Evolutionary conservation across 2,113 vertebrate genomes (phyloP), one percentile per base, ranked within the genome.

Genomic region (Apteryx mantelli): DNA sequence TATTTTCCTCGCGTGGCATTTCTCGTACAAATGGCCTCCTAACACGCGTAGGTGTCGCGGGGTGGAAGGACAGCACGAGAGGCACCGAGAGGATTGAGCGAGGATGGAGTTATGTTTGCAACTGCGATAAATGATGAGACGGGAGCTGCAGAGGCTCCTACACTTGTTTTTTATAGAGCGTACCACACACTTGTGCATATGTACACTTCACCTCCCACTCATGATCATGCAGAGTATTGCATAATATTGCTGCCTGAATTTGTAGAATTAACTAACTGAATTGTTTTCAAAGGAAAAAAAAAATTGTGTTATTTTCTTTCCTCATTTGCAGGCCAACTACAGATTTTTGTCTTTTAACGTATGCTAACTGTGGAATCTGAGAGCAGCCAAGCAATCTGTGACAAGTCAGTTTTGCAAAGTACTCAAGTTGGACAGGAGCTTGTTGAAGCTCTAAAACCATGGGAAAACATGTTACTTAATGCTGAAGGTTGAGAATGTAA

Each of bases 181-280:
- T 58, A 20, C 61, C 84, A 82, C 70, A 80, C 82, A 44, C 66
- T 81, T 64, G 46, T 63, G 90, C 90, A 85, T 38, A 66, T 34
- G 66, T 48, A 55, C 11, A 25, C 80, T 91, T 69, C 55, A 50
- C 75, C 90, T 94, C 93, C 95, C 89, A 88, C 89, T 92, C 76
- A 1, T 6, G 15, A 78, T 73, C 18, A 19, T 2, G 74, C 69
- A 5, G 77, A 42, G 36, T 21, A 60, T 93, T 95, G 91, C 65
- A 61, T 96, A 96, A 96, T 88, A 46, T 2, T 40, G 38, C 76
- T 73, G 58, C 52, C 86, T 86, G 80, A 95, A 93, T 94, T 78
- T 84, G 91, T 18, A 89, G 92, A 93, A 93, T 73, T 88, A 66
- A 73, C 50, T 88, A 66, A 73, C 50, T 3, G 3, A 69, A 76